phyloP scores from a whole-genome alignment of 2,797 vertebrate genomes.

The Atherinosoma microstoma region DNA sequence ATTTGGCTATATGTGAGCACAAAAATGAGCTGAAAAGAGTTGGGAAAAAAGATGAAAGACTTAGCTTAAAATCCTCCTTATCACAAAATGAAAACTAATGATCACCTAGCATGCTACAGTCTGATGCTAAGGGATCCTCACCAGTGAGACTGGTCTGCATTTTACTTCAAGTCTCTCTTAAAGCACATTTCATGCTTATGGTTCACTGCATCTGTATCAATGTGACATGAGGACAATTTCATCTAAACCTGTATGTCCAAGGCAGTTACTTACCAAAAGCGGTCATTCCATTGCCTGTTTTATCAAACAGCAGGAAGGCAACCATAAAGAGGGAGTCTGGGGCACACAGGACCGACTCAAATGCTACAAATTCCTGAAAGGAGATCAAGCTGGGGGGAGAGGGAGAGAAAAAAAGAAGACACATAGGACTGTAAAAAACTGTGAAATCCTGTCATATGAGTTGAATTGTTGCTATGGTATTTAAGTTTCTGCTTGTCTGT shows the following conservation, averaged over 20 bases:
- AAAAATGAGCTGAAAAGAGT: background rate
- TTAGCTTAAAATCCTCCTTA: background rate
- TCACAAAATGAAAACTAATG: background rate
- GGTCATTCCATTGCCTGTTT: slow-evolving; percentile 87
- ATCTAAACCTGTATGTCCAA: slow-evolving; percentile 16
- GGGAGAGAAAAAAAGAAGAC: slow-evolving; percentile 19
- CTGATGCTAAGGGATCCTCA: background rate
- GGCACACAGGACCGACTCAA: slow-evolving; percentile 89
- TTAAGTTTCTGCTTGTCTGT: slow-evolving; percentile 27
- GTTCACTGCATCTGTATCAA: slow-evolving; percentile 16
- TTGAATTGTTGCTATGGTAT: slow-evolving; percentile 25
- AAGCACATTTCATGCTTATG: slow-evolving; percentile 9
- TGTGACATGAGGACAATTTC: background rate
- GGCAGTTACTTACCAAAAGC: slow-evolving; percentile 85
- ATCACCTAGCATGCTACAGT: background rate
- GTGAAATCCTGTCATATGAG: slow-evolving; percentile 20
- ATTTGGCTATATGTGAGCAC: background rate
- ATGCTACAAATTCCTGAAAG: slow-evolving; percentile 90
- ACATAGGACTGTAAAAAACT: slow-evolving; percentile 43
- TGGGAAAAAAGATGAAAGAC: background rate
- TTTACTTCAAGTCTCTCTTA: slow-evolving; percentile 4
- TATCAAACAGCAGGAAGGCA: slow-evolving; percentile 92
- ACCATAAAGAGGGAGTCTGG: slow-evolving; percentile 90
- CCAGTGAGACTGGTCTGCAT: background rate
- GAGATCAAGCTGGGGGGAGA: slow-evolving; percentile 86